Evolutionary conservation across 1,140 invertebrate species (phyloP).

Genomic region (Macrobrachium rosenbergii): DNA sequence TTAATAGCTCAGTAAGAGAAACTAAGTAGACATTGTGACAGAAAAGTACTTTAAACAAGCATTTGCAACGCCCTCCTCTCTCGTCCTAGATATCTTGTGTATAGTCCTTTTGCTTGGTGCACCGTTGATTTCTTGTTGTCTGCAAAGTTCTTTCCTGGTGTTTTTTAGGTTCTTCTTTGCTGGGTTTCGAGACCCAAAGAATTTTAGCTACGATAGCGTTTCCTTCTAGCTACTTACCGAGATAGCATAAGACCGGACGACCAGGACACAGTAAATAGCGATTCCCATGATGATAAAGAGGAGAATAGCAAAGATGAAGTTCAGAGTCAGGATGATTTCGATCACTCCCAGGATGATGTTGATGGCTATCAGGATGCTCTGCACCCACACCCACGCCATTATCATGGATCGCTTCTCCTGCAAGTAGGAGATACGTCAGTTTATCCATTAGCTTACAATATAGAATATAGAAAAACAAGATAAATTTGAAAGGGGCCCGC

Average conservation of each 20-base stretch:
- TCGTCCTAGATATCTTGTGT: no score
- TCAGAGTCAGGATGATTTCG: slow-evolving; percentile 27
- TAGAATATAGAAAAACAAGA: no score
- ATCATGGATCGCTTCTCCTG: slow-evolving; percentile 38
- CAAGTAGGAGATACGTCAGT: no score
- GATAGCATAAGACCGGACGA: slow-evolving; percentile 42
- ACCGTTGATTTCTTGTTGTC: no score
- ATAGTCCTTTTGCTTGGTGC: no score
- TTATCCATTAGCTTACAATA: neutral
- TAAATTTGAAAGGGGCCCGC: neutral
- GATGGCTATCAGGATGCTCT: slow-evolving; percentile 30
- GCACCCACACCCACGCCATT: slow-evolving; percentile 44
- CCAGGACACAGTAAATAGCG: slow-evolving; percentile 25
- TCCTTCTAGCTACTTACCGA: slow-evolving; percentile 14
- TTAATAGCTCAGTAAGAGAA: no score
- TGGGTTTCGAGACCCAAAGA: no score
- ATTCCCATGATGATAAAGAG: slow-evolving; percentile 33
- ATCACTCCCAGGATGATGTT: slow-evolving; percentile 35
- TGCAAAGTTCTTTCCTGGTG: no score
- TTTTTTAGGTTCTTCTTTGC: no score
- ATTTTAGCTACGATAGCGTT: neutral
- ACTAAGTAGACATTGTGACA: no score
- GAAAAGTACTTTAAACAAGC: no score
- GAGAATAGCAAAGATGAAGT: slow-evolving; percentile 1
- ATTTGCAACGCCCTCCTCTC: no score